phyloP scores from a whole-genome alignment of 2,113 vertebrate genomes.

The Scalopus aquaticus region DNA sequence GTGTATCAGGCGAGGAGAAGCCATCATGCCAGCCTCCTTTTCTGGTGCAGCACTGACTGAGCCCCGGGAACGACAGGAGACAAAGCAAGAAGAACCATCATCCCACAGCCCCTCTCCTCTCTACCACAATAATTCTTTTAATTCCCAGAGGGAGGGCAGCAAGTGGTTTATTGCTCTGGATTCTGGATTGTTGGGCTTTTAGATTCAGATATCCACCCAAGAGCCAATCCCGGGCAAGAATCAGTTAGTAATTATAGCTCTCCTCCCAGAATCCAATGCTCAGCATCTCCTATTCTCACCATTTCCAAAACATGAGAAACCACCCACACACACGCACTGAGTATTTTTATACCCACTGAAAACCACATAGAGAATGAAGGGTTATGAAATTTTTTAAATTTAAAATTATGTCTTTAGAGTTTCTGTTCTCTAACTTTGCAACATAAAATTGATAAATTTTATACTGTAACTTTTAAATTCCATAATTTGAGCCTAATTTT shows the following conservation, averaged over 20 bases:
- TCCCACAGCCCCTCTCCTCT: neutral
- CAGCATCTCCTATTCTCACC: conserved; percentile 73
- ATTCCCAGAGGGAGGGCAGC: neutral
- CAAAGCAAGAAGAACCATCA: neutral
- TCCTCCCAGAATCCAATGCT: conserved; percentile 63
- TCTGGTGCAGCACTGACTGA: fast-evolving
- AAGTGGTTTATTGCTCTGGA: neutral
- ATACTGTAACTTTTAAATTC: conserved; percentile 4
- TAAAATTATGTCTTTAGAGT: conserved; percentile 8
- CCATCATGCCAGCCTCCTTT: neutral
- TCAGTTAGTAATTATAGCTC: conserved; percentile 67
- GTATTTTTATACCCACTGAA: conserved; percentile 78
- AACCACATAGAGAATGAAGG: conserved; percentile 72
- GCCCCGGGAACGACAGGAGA: neutral
- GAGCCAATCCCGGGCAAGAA: conserved; percentile 59
- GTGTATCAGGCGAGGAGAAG: neutral
- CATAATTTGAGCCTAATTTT: neutral
- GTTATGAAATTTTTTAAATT: conserved; percentile 46
- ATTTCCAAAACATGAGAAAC: conserved; percentile 75
- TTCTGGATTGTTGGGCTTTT: conserved; percentile 3
- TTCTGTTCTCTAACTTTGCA: conserved; percentile 1
- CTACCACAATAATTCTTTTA: neutral
- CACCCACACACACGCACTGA: conserved; percentile 73
- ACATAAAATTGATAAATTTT: neutral
- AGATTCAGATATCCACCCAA: conserved; percentile 30